phyloP scores from a whole-genome alignment of 2,888 invertebrate genomes.

The Brachypalpus laphriformis region DNA sequence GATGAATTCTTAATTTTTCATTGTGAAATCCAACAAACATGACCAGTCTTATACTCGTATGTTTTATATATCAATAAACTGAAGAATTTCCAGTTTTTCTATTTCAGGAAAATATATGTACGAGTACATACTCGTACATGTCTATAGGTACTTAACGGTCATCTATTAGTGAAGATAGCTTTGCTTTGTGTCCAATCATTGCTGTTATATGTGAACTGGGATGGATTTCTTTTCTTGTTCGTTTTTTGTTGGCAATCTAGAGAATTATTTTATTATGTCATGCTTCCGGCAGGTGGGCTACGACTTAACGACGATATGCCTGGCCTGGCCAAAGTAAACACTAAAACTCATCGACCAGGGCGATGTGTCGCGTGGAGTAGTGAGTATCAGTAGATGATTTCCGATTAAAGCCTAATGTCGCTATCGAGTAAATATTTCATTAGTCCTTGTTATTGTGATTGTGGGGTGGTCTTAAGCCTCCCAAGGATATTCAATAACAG shows the following conservation, averaged over 20 bases:
- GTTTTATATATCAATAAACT: too few species aligned
- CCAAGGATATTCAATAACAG: conserved; percentile 45
- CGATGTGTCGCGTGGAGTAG: conserved; percentile 27
- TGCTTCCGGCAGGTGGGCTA: conserved; percentile 17
- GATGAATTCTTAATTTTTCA: not conserved
- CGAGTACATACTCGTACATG: too few species aligned
- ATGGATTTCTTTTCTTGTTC: not conserved
- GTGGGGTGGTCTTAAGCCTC: conserved; percentile 37
- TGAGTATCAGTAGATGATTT: conserved; percentile 50
- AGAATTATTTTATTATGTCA: conserved; percentile 36
- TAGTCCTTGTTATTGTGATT: conserved; percentile 55
- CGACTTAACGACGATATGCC: not conserved
- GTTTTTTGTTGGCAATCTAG: not conserved
- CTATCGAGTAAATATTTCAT: conserved; percentile 69
- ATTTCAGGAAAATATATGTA: not conserved
- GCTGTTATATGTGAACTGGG: not conserved
- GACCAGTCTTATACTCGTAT: not conserved
- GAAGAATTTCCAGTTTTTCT: too few species aligned
- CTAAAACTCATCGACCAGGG: not conserved
- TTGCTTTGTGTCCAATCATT: not conserved
- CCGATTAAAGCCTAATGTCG: conserved; percentile 63
- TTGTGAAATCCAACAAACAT: not conserved
- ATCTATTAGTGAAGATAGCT: not conserved
- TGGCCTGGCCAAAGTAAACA: not conserved
- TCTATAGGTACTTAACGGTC: not conserved